These are phyloP conservation scores for Hydriomena furcata DNA, from an alignment of 2,888 invertebrate species.

Conservation along the genomic window DNA sequence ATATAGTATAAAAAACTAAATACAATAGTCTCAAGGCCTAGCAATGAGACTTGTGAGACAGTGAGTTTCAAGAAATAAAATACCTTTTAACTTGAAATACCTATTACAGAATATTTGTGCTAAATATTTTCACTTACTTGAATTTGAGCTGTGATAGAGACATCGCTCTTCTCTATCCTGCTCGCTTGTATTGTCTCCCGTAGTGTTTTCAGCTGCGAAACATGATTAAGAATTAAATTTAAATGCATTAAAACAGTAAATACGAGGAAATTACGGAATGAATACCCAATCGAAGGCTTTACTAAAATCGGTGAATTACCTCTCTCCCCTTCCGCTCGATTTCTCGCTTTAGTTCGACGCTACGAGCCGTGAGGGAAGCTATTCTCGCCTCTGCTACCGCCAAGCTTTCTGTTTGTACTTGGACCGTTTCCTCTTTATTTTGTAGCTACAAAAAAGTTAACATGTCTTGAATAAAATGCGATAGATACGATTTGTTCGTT, in stretches of 20 bases:
- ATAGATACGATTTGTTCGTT: no score
- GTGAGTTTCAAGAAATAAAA: no score
- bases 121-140: slow-evolving; percentile 53
- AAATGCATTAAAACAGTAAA: background rate
- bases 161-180: slow-evolving; percentile 45
- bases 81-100: no score
- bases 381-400: slow-evolving; percentile 66
- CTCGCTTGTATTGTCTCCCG: slow-evolving; percentile 39
- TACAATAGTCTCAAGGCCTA: no score
- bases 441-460: slow-evolving; percentile 54
- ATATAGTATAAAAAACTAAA: no score
- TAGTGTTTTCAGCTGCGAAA: slow-evolving; percentile 43
- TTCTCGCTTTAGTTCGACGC: slow-evolving; percentile 41
- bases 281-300: slow-evolving; percentile 1
- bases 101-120: no score
- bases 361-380: slow-evolving; percentile 48
- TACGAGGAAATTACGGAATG: background rate
- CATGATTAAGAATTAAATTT: background rate
- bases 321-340: slow-evolving; percentile 49
- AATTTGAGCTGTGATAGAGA: slow-evolving; percentile 42
- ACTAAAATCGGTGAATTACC: slow-evolving; percentile 36
- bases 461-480: no score
- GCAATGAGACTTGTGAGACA: no score
- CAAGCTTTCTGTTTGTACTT: slow-evolving; percentile 66
- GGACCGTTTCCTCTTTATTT: slow-evolving; percentile 71